Conservation (phyloP, 2,797 vertebrate species). For the Cottoperca gobio region DNA sequence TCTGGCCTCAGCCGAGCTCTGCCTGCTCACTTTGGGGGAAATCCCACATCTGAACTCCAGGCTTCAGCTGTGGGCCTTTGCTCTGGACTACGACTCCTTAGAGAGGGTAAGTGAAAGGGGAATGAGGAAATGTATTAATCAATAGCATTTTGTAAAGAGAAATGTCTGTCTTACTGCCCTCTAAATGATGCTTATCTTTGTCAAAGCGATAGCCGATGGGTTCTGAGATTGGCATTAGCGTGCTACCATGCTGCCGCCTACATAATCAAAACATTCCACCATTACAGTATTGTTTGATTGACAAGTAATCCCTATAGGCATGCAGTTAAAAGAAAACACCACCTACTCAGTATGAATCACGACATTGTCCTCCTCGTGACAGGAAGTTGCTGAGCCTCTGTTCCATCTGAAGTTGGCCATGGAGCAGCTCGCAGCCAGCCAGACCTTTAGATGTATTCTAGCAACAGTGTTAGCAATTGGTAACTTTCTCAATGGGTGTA, state of each 20-base stretch:
- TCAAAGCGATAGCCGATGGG: no score
- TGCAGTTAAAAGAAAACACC: constrained; percentile 1
- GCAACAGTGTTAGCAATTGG: constrained; percentile 86
- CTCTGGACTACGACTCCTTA: constrained; percentile 84
- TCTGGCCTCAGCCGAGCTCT: constrained; percentile 82
- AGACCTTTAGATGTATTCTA: constrained; percentile 84
- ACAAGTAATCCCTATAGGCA: neutral
- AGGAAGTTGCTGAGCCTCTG: constrained; percentile 88
- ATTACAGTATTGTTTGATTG: neutral
- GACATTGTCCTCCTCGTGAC: constrained; percentile 3
- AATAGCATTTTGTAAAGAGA: neutral
- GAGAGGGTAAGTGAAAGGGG: constrained; percentile 76
- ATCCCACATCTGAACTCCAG: constrained; percentile 79
- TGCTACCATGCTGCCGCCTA: neutral
- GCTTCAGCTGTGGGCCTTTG: constrained; percentile 85
- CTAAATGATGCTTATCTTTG: neutral
- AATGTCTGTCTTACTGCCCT: neutral
- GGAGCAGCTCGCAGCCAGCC: constrained; percentile 83
- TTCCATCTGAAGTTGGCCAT: constrained; percentile 86
- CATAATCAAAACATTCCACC: neutral
- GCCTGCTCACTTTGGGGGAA: constrained; percentile 80
- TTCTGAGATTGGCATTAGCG: no score
- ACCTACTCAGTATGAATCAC: constrained; percentile 7
- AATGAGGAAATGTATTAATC: neutral
- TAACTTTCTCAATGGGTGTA: constrained; percentile 86